Conservation (phyloP, 2,797 vertebrate species). For the Malacoraja senta region DNA sequence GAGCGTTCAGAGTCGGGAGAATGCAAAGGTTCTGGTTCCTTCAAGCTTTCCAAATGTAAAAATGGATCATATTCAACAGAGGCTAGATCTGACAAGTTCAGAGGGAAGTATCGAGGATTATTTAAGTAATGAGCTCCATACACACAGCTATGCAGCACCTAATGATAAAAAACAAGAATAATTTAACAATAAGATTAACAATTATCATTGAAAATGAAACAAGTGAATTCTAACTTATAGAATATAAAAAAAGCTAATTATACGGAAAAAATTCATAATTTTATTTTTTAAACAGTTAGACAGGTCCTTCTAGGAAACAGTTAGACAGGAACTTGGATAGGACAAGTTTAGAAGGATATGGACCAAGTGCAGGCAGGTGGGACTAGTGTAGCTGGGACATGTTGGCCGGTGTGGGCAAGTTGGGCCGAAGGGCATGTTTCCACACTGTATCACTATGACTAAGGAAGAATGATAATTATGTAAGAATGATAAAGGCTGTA, state of each 20-base stretch:
- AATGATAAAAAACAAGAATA: conserved; percentile 40
- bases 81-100: conserved; percentile 85
- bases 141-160: conserved; percentile 94
- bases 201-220: neutral
- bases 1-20: conserved; percentile 93
- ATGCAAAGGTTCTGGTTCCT: conserved; percentile 92
- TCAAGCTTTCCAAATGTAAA: conserved; percentile 82
- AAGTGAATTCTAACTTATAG: neutral
- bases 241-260: too few species aligned
- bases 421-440: too few species aligned
- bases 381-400: too few species aligned
- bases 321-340: neutral
- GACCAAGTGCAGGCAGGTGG: too few species aligned
- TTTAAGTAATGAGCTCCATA: conserved; percentile 93
- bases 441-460: too few species aligned
- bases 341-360: neutral
- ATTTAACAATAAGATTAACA: neutral
- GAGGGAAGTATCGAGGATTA: conserved; percentile 84
- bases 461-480: too few species aligned
- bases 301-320: too few species aligned
- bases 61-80: conserved; percentile 91
- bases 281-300: too few species aligned
- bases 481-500: neutral
- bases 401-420: too few species aligned
- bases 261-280: too few species aligned